Evolutionary conservation across 2,113 vertebrate species (phyloP), one percentile per base, ranked within the genome.

Genomic region (Nibea albiflora): DNA sequence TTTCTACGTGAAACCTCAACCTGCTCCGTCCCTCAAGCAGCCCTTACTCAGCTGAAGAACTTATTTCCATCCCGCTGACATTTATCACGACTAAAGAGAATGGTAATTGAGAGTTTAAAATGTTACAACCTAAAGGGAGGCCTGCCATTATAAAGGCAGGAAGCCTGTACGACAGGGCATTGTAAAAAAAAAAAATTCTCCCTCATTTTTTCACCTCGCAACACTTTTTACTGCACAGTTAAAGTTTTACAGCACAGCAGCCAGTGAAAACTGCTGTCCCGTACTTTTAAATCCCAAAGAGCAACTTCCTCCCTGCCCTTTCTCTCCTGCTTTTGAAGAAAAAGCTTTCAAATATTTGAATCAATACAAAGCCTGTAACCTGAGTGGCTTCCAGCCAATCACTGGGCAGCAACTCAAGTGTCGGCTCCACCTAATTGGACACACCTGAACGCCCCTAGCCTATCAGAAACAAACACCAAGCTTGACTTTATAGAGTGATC

Each of bases 281-380:
- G 46, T 78, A 42, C 35, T 39, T 39, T 39, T 39, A 83, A 81
- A 71, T 69, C 42, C 44, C 58, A 12, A 5, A 39, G 16, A 72
- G 56, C 24, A 53, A 14, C 24, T 63, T 5, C 19, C 8, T 22
- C 22, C 35, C 39, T 44, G 19, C 6, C 14, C 20, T 72, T 7
- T 17, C 52, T 26, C 57, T 26, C 5, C 17, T 4, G 70, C 58
- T 42, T 46, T 63, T 2, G 7, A 76, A 68, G 22, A 56, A 76
- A 65, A 53, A 83, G 11, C 14, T 76, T 89, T 82, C 11, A 90
- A 81, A 93, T 74, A 85, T 95, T 94, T 94, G 85, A 95, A 95
- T 82, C 87, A 84, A 80, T 87, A 93, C 90, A 94, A 88, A 84
- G 73, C 20, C 28, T 73, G 85, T 75, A 91, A 90, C 76, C 71